Percentiles rank a stretch among this genome's conserved stretches.
Conservation (phyloP, 2,888 invertebrate species). For the Caenorhabditis plicata region DNA sequence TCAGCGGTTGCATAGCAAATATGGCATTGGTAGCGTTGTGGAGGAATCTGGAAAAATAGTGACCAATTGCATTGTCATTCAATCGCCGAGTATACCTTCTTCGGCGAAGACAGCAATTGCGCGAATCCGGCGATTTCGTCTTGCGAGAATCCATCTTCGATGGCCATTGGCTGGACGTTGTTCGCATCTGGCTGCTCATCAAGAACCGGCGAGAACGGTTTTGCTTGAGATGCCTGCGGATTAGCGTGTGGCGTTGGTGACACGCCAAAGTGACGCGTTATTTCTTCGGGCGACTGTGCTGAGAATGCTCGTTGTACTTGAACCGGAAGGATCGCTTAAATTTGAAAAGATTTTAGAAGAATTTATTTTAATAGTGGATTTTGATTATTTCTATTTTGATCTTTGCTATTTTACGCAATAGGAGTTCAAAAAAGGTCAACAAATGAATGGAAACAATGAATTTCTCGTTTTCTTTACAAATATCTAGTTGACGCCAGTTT, state of each 20-base stretch:
- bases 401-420: no score
- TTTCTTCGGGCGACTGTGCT: slow-evolving; percentile 34
- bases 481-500: no score
- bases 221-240: neutral
- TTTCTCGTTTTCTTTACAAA: no score
- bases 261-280: slow-evolving; percentile 32
- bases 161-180: slow-evolving; percentile 29
- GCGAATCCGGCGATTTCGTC: slow-evolving; percentile 63
- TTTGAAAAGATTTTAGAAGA: neutral
- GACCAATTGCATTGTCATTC: neutral
- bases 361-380: no score
- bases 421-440: no score
- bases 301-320: slow-evolving; percentile 41
- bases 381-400: no score
- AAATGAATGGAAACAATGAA: no score
- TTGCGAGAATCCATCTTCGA: slow-evolving; percentile 59
- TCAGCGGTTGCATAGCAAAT: slow-evolving; percentile 60
- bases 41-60: slow-evolving; percentile 46
- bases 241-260: slow-evolving; percentile 30
- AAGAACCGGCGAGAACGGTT: neutral
- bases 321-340: slow-evolving; percentile 36
- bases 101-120: slow-evolving; percentile 62
- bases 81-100: slow-evolving; percentile 38
- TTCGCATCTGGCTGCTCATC: neutral
- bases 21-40: slow-evolving; percentile 62